phyloP scores from a whole-genome alignment of 2,888 invertebrate genomes.

The Drosophila demipolita region DNA sequence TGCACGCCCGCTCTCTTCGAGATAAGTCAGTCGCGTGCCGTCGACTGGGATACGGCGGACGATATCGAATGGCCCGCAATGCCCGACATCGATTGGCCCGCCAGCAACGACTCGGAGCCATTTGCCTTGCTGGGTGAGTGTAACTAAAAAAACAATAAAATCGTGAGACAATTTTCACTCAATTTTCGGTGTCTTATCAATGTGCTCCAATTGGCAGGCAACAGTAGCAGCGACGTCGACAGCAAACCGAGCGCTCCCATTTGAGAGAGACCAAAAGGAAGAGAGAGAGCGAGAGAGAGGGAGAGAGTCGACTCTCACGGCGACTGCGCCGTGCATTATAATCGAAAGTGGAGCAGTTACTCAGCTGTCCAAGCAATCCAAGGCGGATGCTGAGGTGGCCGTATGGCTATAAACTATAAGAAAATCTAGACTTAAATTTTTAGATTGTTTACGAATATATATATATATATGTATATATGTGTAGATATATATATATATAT shows the following conservation, averaged over 20 bases:
- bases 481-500: conserved; percentile 8
- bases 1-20: conserved; percentile 93
- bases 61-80: conserved; percentile 75
- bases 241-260: conserved; percentile 53
- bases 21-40: conserved; percentile 91
- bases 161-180: conserved; percentile 40
- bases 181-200: conserved; percentile 59
- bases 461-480: conserved; percentile 14
- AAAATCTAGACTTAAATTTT: conserved; percentile 64
- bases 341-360: conserved; percentile 66
- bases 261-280: conserved; percentile 41
- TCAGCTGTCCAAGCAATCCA: conserved; percentile 30
- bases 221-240: conserved; percentile 45
- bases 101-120: conserved; percentile 65
- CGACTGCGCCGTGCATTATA: conserved; percentile 54
- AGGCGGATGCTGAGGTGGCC: conserved; percentile 54
- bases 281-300: conserved; percentile 7
- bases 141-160: background rate
- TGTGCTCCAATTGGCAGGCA: conserved; percentile 56
- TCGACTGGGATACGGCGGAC: conserved; percentile 89
- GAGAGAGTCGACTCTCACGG: conserved; percentile 32
- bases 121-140: conserved; percentile 72
- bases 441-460: conserved; percentile 63
- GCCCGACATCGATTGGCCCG: conserved; percentile 77
- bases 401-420: conserved; percentile 68